Evolutionary conservation across 2,797 vertebrate genomes (phyloP).

Genomic region (Pangasius larnaudii): DNA sequence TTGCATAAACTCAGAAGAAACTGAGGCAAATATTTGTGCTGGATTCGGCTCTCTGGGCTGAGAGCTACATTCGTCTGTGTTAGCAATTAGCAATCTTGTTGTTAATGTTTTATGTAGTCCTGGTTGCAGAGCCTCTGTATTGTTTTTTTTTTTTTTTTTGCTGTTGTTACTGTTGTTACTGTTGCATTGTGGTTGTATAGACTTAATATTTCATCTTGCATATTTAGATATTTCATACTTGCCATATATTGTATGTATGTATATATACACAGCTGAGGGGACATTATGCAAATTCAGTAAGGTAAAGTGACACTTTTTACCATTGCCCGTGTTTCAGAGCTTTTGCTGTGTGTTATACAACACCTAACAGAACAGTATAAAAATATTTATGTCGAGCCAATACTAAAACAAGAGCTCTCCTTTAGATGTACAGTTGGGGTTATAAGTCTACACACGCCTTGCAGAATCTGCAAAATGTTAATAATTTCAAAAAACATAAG

Average conservation of each 20-base stretch:
- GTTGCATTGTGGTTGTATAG: neutral
- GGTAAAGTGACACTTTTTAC: neutral
- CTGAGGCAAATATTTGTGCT: neutral
- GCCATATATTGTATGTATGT: neutral
- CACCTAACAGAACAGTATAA: neutral
- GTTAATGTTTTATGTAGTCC: slow-evolving; percentile 1
- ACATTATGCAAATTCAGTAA: neutral
- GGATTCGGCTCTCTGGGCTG: neutral
- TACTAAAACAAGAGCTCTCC: neutral
- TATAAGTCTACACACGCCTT: no score
- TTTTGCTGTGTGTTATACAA: neutral
- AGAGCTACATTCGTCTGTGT: neutral
- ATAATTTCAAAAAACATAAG: no score
- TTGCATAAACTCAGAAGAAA: neutral
- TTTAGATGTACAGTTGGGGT: neutral
- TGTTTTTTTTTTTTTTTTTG: neutral
- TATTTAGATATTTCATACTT: neutral
- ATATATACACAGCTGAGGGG: no score
- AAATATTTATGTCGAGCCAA: neutral
- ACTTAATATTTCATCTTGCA: neutral
- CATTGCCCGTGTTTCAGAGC: neutral
- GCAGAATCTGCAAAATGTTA: no score
- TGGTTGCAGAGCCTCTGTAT: neutral
- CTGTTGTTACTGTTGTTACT: neutral
- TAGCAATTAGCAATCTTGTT: neutral